Conservation (phyloP, 37 sponge, comb jelly and placozoan species). For the Agelas oroides region DNA sequence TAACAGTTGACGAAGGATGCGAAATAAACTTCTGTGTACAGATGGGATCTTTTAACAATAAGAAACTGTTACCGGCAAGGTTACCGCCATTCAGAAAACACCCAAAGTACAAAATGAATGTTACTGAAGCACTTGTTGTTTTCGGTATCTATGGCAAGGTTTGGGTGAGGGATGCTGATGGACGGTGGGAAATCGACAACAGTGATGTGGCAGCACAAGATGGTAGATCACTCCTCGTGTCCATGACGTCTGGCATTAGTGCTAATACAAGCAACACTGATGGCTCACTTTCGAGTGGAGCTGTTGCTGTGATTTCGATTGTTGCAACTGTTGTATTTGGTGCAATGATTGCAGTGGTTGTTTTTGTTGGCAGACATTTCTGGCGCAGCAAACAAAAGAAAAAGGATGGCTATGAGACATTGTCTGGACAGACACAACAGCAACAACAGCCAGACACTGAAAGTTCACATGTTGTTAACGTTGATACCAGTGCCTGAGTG, state of each 20-base stretch:
- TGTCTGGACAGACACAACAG: no score
- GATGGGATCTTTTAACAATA: background rate
- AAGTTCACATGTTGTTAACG: no score
- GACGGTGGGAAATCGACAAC: background rate
- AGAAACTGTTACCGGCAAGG: background rate
- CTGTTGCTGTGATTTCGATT: background rate
- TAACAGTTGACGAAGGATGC: slow-evolving; percentile 59
- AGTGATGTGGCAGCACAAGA: no score
- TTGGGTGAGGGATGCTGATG: slow-evolving; percentile 11
- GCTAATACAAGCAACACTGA: no score
- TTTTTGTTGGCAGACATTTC: background rate
- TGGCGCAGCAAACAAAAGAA: background rate
- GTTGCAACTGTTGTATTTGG: background rate
- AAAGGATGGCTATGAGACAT: no score
- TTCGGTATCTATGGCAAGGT: slow-evolving; percentile 3
- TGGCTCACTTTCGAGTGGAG: background rate
- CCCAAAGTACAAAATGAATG: background rate
- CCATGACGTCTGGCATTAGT: no score
- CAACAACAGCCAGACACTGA: no score
- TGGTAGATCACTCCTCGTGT: no score
- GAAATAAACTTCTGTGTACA: slow-evolving; percentile 68
- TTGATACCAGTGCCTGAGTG: no score
- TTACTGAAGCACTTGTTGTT: slow-evolving; percentile 20
- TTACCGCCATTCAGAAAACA: slow-evolving; percentile 53
- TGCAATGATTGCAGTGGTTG: background rate